Evolutionary conservation across 1,140 invertebrate species (phyloP).

Genomic region (Leptoteleia sp.): DNA sequence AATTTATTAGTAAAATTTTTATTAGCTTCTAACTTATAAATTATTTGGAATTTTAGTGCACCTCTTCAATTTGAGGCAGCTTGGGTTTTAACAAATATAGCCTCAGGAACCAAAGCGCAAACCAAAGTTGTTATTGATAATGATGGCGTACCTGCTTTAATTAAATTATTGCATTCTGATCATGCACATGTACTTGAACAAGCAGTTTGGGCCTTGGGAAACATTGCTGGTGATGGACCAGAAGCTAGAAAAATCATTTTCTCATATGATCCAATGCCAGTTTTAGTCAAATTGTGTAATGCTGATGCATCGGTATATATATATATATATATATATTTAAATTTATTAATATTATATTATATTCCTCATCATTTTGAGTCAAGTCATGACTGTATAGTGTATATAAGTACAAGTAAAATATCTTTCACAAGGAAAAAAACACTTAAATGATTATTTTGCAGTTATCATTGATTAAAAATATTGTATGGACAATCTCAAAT

Average conservation of each 20-base stretch:
- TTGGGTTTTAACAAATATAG: conserved; percentile 99
- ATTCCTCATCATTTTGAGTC: no score
- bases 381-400: no score
- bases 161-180: conserved; percentile 88
- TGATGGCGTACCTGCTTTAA: conserved; percentile 93
- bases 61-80: conserved; percentile 97
- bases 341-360: background rate
- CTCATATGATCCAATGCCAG: conserved; percentile 83
- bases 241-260: conserved; percentile 89
- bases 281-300: conserved; percentile 85
- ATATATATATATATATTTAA: conserved; percentile 26
- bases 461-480: conserved; percentile 80
- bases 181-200: conserved; percentile 94
- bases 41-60: no score
- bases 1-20: background rate
- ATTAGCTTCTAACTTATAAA: no score
- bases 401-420: no score
- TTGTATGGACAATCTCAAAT: conserved; percentile 96
- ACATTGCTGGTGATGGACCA: conserved; percentile 96
- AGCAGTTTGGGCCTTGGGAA: conserved; percentile 98
- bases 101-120: conserved; percentile 95
- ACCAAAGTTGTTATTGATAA: conserved; percentile 92
- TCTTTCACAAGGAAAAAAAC: no score
- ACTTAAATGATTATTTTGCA: conserved; percentile 29
- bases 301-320: conserved; percentile 81